phyloP scores from a whole-genome alignment of 2,113 vertebrate species.

The Daubentonia madagascariensis region DNA sequence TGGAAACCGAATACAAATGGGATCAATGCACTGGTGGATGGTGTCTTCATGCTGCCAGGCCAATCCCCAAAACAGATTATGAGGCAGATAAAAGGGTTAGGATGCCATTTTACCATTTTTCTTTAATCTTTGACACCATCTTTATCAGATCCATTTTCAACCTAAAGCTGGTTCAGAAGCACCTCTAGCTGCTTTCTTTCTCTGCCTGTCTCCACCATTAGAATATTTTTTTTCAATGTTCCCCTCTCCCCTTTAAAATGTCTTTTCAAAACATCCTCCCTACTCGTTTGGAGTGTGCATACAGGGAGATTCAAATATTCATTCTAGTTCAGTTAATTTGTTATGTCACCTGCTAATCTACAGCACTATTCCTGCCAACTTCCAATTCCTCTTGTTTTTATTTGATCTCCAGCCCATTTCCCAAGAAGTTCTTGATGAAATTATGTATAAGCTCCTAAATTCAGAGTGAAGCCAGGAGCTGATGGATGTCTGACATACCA shows the following conservation, averaged over 20 bases:
- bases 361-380: neutral
- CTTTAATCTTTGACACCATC: neutral
- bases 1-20: neutral
- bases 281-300: neutral
- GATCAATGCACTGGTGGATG: neutral
- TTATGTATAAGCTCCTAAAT: neutral
- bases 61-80: neutral
- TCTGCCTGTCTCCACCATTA: neutral
- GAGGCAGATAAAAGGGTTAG: neutral
- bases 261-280: neutral
- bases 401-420: neutral
- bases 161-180: neutral
- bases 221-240: neutral
- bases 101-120: neutral
- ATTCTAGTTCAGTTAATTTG: neutral
- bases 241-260: neutral
- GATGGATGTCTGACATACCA: neutral
- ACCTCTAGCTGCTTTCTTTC: neutral
- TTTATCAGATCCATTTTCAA: neutral
- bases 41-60: neutral
- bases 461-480: neutral
- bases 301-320: neutral
- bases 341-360: neutral
- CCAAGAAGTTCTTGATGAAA: neutral
- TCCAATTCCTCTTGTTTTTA: neutral